These are phyloP conservation scores for Cryptotermes secundus DNA, from an alignment of 1,140 invertebrate genomes.

Conservation along the genomic window DNA sequence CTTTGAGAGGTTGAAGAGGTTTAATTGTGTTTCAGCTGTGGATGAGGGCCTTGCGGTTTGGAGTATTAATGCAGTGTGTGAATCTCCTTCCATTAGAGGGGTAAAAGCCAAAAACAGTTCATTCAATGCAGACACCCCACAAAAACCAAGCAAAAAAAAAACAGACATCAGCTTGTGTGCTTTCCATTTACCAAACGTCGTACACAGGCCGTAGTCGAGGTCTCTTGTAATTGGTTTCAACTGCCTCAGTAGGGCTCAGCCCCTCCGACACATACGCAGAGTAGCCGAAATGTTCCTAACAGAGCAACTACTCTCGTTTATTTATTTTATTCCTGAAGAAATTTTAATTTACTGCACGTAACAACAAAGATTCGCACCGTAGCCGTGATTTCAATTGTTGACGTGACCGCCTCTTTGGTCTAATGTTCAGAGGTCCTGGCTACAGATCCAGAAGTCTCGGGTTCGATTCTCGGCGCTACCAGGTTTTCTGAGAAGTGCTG, in stretches of 20 bases:
- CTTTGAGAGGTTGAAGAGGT: background rate
- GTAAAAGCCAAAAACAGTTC: constrained; percentile 7
- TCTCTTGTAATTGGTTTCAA: background rate
- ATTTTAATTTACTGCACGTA: too few species aligned
- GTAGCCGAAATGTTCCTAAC: background rate
- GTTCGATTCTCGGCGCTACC: too few species aligned
- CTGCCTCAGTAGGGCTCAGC: background rate
- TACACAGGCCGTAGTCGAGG: background rate
- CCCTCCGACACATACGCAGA: background rate
- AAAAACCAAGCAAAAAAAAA: background rate
- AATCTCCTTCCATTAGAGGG: background rate
- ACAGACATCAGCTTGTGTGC: background rate
- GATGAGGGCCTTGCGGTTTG: background rate
- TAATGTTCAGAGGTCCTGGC: too few species aligned
- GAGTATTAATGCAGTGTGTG: background rate
- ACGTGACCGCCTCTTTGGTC: too few species aligned
- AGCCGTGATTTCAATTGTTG: too few species aligned
- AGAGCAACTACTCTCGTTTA: too few species aligned
- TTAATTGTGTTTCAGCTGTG: background rate
- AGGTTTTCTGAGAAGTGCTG: too few species aligned
- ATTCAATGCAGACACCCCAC: background rate
- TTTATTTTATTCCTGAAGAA: too few species aligned
- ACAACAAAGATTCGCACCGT: too few species aligned
- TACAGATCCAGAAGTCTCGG: too few species aligned
- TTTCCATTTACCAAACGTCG: background rate